Conservation (phyloP, 2,113 vertebrate genomes). For the Callospermophilus lateralis region DNA sequence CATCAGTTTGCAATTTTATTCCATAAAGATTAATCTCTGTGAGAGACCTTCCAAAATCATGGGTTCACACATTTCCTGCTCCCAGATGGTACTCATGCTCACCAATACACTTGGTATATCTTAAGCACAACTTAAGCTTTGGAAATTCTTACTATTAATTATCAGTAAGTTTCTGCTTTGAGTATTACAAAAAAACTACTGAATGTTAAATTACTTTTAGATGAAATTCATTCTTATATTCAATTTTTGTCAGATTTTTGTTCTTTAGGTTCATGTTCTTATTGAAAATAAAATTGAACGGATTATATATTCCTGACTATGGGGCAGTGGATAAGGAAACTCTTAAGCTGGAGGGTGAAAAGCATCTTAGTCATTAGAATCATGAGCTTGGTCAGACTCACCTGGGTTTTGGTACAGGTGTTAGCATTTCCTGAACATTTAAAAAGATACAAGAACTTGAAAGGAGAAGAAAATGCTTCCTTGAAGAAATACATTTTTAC, state of each 20-base stretch:
- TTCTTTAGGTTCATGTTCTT: not conserved
- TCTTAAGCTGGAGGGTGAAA: not conserved
- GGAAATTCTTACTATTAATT: not conserved
- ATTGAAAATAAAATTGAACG: constrained; percentile 15
- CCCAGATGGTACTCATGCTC: not conserved
- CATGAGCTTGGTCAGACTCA: not conserved
- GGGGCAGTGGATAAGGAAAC: not conserved
- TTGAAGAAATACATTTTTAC: not conserved
- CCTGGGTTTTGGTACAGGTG: not conserved
- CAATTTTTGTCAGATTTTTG: not conserved
- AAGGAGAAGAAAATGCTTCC: not conserved
- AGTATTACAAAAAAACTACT: not conserved
- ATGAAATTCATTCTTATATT: constrained; percentile 22
- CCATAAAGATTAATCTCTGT: not conserved
- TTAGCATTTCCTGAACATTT: not conserved
- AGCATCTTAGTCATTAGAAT: not conserved
- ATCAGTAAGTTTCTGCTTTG: not conserved
- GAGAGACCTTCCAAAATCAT: not conserved
- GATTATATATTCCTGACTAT: not conserved
- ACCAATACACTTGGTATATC: rapidly evolving
- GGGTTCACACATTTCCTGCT: not conserved
- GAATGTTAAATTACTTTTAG: not conserved
- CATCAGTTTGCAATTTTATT: not conserved
- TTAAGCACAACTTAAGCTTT: not conserved
- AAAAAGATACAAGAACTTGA: not conserved